phyloP scores from a whole-genome alignment of 2,888 invertebrate genomes.

The Drosophila maculinotata region DNA sequence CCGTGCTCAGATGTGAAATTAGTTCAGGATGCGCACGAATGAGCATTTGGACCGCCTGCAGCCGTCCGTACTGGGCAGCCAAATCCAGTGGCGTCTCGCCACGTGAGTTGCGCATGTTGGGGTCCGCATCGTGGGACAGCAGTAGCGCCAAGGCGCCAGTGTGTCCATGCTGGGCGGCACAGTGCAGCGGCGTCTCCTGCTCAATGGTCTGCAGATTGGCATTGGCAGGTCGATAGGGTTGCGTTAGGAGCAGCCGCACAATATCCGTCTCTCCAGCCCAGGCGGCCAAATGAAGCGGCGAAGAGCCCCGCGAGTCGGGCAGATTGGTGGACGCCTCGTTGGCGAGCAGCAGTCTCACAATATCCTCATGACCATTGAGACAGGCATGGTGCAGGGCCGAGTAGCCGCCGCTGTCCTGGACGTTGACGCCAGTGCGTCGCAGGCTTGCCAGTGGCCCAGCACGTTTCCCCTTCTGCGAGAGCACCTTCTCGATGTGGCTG shows the following conservation, averaged over 20 bases:
- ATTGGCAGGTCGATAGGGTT: slow-evolving; percentile 92
- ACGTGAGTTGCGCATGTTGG: slow-evolving; percentile 93
- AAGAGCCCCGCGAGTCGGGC: slow-evolving; percentile 95
- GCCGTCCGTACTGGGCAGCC: slow-evolving; percentile 94
- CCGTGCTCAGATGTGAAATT: slow-evolving; percentile 88
- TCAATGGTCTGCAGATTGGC: slow-evolving; percentile 95
- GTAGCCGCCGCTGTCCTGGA: slow-evolving; percentile 96
- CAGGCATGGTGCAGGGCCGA: slow-evolving; percentile 97
- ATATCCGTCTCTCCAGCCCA: slow-evolving; percentile 97
- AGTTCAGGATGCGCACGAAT: slow-evolving; percentile 93
- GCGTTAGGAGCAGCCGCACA: slow-evolving; percentile 92
- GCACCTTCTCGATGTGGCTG: slow-evolving; percentile 94
- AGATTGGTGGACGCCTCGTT: slow-evolving; percentile 94
- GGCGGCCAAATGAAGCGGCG: slow-evolving; percentile 96
- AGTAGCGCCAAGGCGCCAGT: slow-evolving; percentile 93
- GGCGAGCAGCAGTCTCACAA: slow-evolving; percentile 92
- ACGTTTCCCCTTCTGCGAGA: slow-evolving; percentile 94
- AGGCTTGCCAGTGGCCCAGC: slow-evolving; percentile 97
- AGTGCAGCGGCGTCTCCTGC: slow-evolving; percentile 96
- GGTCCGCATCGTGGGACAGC: slow-evolving; percentile 94
- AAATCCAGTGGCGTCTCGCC: slow-evolving; percentile 97
- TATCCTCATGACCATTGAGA: slow-evolving; percentile 96
- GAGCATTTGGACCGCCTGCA: slow-evolving; percentile 95
- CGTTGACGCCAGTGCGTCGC: slow-evolving; percentile 95
- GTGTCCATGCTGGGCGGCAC: slow-evolving; percentile 97